Conservation (phyloP, 92 coral and sea anemone genomes). For the Palythoa caribaeorum region DNA sequence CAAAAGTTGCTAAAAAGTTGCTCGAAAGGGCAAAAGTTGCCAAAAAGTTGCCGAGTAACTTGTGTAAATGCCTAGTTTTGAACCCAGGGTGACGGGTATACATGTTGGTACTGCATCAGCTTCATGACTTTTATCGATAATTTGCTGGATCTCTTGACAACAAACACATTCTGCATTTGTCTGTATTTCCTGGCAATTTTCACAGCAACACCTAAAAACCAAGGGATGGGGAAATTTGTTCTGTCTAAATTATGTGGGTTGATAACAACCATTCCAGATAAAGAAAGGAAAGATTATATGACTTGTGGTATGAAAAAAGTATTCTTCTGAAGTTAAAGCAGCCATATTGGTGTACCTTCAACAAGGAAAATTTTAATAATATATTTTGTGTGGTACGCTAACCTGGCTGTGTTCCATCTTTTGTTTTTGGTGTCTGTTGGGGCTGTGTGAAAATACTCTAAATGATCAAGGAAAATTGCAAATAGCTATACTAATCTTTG, state of each 20-base stretch:
- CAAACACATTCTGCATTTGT: constrained; percentile 6
- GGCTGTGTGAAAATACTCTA: background rate
- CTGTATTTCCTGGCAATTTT: background rate
- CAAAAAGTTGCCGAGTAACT: too few species aligned
- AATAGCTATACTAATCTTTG: background rate
- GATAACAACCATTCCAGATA: background rate
- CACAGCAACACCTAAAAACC: constrained; percentile 5
- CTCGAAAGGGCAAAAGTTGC: constrained; percentile 47
- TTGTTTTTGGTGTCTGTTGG: background rate
- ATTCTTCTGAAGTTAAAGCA: background rate
- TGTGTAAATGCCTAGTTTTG: background rate
- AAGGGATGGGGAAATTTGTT: background rate
- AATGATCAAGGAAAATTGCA: background rate
- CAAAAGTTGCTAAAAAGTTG: constrained; percentile 15
- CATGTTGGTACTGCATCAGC: background rate
- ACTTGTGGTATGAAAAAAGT: background rate
- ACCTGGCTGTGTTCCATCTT: background rate
- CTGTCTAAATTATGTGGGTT: background rate
- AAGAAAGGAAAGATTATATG: background rate
- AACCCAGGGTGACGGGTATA: background rate
- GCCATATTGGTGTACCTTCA: constrained; percentile 4
- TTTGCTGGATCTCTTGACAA: background rate
- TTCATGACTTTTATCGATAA: background rate
- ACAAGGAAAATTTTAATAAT: background rate
- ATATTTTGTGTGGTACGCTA: background rate